These are phyloP conservation scores for Smutsia gigantea DNA, from an alignment of 2,797 vertebrate genomes.

Conservation along the genomic window DNA sequence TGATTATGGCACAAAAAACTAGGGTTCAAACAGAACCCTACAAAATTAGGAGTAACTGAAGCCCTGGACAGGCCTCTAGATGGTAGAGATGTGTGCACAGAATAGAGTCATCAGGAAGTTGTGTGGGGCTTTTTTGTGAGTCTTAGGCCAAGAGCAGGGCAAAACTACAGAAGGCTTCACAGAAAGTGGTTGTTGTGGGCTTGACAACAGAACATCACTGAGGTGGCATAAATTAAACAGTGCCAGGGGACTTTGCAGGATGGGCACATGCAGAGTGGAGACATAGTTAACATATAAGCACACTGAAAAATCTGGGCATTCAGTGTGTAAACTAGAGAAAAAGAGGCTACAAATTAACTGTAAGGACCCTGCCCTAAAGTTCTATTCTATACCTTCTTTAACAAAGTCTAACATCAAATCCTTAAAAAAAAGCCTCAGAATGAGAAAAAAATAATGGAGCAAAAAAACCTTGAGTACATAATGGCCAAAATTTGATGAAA, in stretches of 20 bases:
- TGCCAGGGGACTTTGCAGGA: no score
- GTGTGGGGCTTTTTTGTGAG: background rate
- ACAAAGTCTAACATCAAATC: background rate
- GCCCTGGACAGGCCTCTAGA: background rate
- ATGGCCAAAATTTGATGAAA: background rate
- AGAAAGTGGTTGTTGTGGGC: background rate
- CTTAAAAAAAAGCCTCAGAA: background rate
- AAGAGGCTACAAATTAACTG: background rate
- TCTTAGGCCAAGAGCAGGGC: background rate
- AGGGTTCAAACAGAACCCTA: background rate
- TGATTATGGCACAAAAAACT: background rate
- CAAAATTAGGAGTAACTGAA: background rate
- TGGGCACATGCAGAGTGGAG: background rate
- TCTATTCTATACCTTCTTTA: background rate
- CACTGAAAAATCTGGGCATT: background rate
- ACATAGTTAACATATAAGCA: background rate
- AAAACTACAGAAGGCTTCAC: background rate
- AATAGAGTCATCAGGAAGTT: background rate
- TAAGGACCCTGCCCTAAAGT: background rate
- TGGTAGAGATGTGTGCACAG: background rate
- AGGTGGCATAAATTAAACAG: background rate
- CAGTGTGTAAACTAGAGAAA: background rate
- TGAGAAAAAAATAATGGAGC: background rate
- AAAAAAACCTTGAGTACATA: background rate
- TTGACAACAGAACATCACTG: background rate